Evolutionary conservation across 1,140 invertebrate genomes (phyloP), one percentile per base, ranked within the genome.

Genomic region (Musca vetustissima): DNA sequence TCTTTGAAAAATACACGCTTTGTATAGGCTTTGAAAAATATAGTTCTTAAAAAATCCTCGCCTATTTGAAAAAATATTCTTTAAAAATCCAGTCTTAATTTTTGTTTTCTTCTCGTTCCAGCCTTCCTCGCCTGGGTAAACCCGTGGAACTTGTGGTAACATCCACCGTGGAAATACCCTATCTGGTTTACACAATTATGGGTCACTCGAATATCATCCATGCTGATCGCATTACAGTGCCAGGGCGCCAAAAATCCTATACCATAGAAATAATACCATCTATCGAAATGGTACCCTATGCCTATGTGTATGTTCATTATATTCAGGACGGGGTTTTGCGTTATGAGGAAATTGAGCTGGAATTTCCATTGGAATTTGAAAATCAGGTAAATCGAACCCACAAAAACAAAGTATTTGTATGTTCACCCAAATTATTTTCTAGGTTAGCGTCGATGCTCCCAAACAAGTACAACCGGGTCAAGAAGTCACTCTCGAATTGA

Each of bases 131-230:
- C 50, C 87, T 90, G 69, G 91, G 91, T 71, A 86, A 89, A 68
- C 89, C 92, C 67, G 84, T 96, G 17, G 87, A 90, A 53, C 87
- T 97, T 28, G 86, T 91, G 72, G 88, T 98, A 0, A 91, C 91
- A 71, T 92, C 92, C 1, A 95, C 92, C 0, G 87, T 89, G 71
- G 87, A 88, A 0, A 84, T 97, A 75, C 88, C 89, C 68, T 88
- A 92, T 70, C 85, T 94, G 13, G 89, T 87, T 69, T 95, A 94
- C 75, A 87, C 94, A 71, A 87, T 98, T 43, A 85, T 98, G 68
- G 94, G 93, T 17, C 87, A 95, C 32, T 95, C 95, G 1, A 91
- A 95, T 77, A 90, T 98, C 36, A 80, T 96, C 1, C 77, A 88
- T 9, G 87, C 88, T 2, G 88, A 89, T 66, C 88, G 89, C 17